Evolutionary conservation across 1,140 invertebrate genomes (phyloP).

Genomic region (Linepithema humile): DNA sequence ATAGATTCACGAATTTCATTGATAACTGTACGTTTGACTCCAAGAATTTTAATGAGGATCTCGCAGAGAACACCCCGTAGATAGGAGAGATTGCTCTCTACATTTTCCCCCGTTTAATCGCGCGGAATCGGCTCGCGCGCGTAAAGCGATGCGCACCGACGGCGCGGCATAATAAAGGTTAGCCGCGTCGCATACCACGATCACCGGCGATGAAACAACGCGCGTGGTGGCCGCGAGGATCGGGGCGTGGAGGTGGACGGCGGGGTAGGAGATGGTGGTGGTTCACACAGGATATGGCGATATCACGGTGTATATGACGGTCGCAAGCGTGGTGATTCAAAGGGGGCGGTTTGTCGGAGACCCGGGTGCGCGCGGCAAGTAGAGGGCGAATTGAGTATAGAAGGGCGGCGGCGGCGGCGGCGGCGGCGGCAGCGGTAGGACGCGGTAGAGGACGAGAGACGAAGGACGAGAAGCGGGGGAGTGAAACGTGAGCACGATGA

Average conservation of each 20-base stretch:
- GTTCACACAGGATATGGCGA: conserved; percentile 63
- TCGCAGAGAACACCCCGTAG: background rate
- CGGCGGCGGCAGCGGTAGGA: conserved; percentile 49
- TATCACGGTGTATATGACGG: conserved; percentile 65
- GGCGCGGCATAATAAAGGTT: conserved; percentile 63
- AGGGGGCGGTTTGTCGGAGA: conserved; percentile 67
- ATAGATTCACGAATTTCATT: background rate
- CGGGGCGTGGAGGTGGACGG: conserved; percentile 60
- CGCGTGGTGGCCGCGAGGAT: conserved; percentile 51
- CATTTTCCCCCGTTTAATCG: conserved; percentile 33
- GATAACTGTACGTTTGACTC: background rate
- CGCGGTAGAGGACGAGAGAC: conserved; percentile 60
- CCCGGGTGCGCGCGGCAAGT: conserved; percentile 58
- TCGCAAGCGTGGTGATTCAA: conserved; percentile 61
- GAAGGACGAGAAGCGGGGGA: conserved; percentile 47
- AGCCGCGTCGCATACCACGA: conserved; percentile 54
- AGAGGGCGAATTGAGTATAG: conserved; percentile 76
- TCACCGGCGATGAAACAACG: conserved; percentile 55
- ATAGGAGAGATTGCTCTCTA: background rate
- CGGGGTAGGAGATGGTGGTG: background rate
- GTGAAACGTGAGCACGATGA: conserved; percentile 60
- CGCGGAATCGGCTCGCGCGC: conserved; percentile 25
- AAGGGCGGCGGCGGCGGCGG: conserved; percentile 52
- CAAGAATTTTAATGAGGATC: background rate
- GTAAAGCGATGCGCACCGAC: conserved; percentile 2